Conservation (phyloP, 1,140 invertebrate genomes). For the Diorhabda elongata region DNA sequence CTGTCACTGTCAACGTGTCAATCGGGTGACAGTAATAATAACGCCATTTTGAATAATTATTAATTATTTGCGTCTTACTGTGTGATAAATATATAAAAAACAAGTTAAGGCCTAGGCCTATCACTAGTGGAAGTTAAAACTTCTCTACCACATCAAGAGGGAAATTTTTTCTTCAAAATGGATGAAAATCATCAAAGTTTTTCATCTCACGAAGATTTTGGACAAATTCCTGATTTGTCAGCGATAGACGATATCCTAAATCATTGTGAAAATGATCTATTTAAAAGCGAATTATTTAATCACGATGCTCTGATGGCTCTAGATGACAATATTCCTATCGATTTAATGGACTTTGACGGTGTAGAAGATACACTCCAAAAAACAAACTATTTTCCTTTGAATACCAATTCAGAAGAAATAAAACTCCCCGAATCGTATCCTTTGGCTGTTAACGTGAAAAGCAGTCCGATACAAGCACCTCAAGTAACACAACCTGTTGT, state of each 20-base stretch:
- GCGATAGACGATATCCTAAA: slow-evolving; percentile 45
- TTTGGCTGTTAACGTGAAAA: slow-evolving; percentile 6
- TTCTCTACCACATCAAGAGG: too few relatives aligned
- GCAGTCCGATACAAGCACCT: background rate
- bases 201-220: slow-evolving; percentile 37
- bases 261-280: slow-evolving; percentile 42
- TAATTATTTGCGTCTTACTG: too few relatives aligned
- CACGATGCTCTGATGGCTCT: slow-evolving; percentile 42
- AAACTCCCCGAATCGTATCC: slow-evolving; percentile 14
- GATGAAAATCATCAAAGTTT: slow-evolving; percentile 39
- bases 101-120: too few relatives aligned
- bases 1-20: too few relatives aligned
- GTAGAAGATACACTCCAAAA: slow-evolving; percentile 31
- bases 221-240: slow-evolving; percentile 38
- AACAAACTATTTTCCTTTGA: slow-evolving; percentile 26
- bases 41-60: too few relatives aligned
- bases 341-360: slow-evolving; percentile 32
- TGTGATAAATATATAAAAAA: too few relatives aligned
- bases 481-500: slow-evolving; percentile 12
- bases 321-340: slow-evolving; percentile 40
- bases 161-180: slow-evolving; percentile 27
- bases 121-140: too few relatives aligned
- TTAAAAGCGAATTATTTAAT: slow-evolving; percentile 40
- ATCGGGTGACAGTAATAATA: too few relatives aligned
- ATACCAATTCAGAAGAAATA: slow-evolving; percentile 22